Conservation (phyloP, 2,113 vertebrate species). For the Cyprinus carpio region DNA sequence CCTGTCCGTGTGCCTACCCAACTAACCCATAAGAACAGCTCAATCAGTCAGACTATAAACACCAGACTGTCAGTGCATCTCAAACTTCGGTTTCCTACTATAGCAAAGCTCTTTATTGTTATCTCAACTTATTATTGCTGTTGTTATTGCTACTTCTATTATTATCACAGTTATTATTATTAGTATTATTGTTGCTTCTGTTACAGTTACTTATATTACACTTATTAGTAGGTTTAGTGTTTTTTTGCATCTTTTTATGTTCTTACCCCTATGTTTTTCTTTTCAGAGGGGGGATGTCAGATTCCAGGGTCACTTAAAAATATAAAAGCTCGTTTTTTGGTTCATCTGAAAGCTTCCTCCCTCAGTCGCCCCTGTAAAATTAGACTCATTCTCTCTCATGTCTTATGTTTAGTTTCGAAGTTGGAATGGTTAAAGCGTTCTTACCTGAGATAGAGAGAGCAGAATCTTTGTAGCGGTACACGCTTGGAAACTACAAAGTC, state of each 20-base stretch:
- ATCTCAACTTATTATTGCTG: slow-evolving; percentile 68
- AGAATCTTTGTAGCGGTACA: slow-evolving; percentile 41
- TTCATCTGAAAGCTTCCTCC: slow-evolving; percentile 41
- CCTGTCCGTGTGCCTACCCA: slow-evolving; percentile 89
- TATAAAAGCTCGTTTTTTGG: slow-evolving; percentile 23
- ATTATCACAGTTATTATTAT: slow-evolving; percentile 65
- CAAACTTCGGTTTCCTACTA: slow-evolving; percentile 68
- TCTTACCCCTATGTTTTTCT: slow-evolving; percentile 46
- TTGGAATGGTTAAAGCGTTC: slow-evolving; percentile 14
- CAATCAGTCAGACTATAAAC: slow-evolving; percentile 71
- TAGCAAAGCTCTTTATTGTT: slow-evolving; percentile 66
- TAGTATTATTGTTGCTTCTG: slow-evolving; percentile 58
- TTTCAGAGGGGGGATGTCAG: slow-evolving; percentile 50
- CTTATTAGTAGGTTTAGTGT: slow-evolving; percentile 62
- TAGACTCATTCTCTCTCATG: slow-evolving; percentile 36
- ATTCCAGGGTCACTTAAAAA: slow-evolving; percentile 55
- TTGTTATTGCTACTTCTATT: slow-evolving; percentile 72
- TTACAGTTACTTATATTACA: slow-evolving; percentile 61
- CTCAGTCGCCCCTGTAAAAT: slow-evolving; percentile 44
- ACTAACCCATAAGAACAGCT: slow-evolving; percentile 72
- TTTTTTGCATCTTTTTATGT: slow-evolving; percentile 42
- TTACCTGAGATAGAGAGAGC: neutral
- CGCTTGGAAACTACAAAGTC: slow-evolving; percentile 31
- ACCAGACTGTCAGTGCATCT: slow-evolving; percentile 73
- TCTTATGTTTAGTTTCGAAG: slow-evolving; percentile 25